Percentiles rank a stretch among this genome's conserved stretches.
These are phyloP conservation scores for Drosophila malerkotliana DNA, from an alignment of 1,140 invertebrate genomes.

Conservation along the genomic window DNA sequence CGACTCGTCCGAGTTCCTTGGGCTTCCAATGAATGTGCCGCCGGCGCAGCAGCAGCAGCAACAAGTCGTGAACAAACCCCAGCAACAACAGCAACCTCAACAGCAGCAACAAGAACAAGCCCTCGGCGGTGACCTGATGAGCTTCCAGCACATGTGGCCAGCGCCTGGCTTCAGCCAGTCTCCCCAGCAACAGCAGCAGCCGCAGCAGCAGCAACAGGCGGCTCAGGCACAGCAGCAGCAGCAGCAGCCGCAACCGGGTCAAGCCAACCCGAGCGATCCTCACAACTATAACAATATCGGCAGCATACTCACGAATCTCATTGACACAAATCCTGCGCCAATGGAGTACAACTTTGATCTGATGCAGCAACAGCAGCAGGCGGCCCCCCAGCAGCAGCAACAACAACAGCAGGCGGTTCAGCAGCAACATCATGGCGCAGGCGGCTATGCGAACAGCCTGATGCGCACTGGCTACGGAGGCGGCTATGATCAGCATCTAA, in stretches of 20 bases:
- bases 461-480: constrained; percentile 69
- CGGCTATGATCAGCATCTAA: constrained; percentile 69
- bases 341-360: constrained; percentile 82
- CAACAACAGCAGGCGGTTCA: constrained; percentile 23
- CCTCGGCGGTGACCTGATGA: constrained; percentile 64
- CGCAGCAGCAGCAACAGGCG: constrained; percentile 45
- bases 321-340: constrained; percentile 75
- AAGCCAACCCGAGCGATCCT: constrained; percentile 60
- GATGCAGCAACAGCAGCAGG: constrained; percentile 62
- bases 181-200: constrained; percentile 44
- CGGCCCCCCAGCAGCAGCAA: constrained; percentile 55
- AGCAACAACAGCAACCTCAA: constrained; percentile 57
- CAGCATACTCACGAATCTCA: constrained; percentile 83
- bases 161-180: constrained; percentile 40
- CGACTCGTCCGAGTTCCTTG: constrained; percentile 78
- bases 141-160: constrained; percentile 82
- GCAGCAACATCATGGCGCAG: constrained; percentile 66
- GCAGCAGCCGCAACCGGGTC: constrained; percentile 51
- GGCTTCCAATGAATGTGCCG: constrained; percentile 80
- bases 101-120: constrained; percentile 67
- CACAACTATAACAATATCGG: constrained; percentile 83
- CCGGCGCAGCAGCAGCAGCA: constrained; percentile 64
- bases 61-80: constrained; percentile 56
- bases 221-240: constrained; percentile 52
- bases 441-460: constrained; percentile 51